Evolutionary conservation across 2,113 vertebrate species (phyloP).

Genomic region (Condylura cristata): DNA sequence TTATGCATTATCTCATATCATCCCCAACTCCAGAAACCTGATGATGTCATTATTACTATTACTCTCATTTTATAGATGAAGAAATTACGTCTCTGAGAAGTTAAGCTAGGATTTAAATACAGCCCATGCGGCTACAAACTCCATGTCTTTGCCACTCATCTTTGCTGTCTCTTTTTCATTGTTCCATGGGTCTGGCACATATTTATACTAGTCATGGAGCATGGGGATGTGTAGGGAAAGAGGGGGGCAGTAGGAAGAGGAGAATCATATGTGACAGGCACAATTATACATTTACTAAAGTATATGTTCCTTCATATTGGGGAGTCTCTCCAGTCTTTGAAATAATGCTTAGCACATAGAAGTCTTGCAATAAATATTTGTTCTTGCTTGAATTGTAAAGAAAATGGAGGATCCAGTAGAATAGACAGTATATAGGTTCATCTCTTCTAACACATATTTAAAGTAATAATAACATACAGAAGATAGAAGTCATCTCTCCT

Average conservation of each 20-base stretch:
- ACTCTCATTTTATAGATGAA: background rate
- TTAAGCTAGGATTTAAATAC: background rate
- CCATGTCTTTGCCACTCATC: background rate
- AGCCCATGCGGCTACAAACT: background rate
- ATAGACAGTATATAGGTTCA: background rate
- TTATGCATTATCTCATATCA: background rate
- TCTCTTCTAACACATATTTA: background rate
- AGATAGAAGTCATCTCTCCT: background rate
- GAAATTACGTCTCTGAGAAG: background rate
- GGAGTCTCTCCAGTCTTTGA: background rate
- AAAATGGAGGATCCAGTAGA: background rate
- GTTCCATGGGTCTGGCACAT: background rate
- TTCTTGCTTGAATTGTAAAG: constrained; percentile 45
- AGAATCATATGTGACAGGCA: background rate
- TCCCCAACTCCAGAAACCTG: background rate
- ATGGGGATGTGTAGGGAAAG: background rate
- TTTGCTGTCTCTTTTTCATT: background rate
- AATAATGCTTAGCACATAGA: background rate
- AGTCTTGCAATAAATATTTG: background rate
- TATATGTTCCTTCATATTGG: background rate
- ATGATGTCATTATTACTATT: background rate
- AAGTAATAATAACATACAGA: background rate
- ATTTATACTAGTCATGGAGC: background rate
- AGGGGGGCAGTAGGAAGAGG: background rate
- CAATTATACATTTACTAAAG: background rate